phyloP scores from a whole-genome alignment of 2,113 vertebrate species.

The Verasper variegatus region DNA sequence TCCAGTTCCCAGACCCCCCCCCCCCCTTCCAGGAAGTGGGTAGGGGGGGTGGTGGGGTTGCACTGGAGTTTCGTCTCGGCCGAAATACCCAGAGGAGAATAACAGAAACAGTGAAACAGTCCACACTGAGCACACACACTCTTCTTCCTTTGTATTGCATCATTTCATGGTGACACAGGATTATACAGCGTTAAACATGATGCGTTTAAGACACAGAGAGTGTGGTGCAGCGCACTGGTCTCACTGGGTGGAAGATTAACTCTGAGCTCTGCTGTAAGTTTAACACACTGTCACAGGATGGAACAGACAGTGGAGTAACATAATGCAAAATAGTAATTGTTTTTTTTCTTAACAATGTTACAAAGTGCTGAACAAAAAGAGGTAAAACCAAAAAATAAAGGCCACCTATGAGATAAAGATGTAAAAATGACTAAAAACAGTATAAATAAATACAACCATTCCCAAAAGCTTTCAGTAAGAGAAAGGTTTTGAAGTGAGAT shows the following conservation, averaged over 20 bases:
- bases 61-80: slow-evolving; percentile 57
- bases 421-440: too few relatives aligned
- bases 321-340: neutral
- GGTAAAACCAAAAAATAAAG: too few relatives aligned
- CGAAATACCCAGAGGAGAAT: slow-evolving; percentile 70
- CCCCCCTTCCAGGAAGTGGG: slow-evolving; percentile 40
- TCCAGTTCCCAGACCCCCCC: slow-evolving; percentile 39
- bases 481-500: too few relatives aligned
- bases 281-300: slow-evolving; percentile 4
- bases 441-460: too few relatives aligned
- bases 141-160: slow-evolving; percentile 66
- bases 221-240: neutral
- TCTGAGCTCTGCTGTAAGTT: slow-evolving; percentile 23
- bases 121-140: slow-evolving; percentile 49
- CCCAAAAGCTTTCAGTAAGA: too few relatives aligned
- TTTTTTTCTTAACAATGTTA: too few relatives aligned
- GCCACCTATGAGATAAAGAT: too few relatives aligned
- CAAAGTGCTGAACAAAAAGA: too few relatives aligned
- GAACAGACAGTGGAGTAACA: slow-evolving; percentile 3
- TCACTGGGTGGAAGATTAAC: neutral
- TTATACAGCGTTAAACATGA: slow-evolving; percentile 54
- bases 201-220: too few relatives aligned
- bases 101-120: slow-evolving; percentile 73
- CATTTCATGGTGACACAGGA: slow-evolving; percentile 69
- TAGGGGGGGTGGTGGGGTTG: slow-evolving; percentile 1